Percentiles rank a stretch among this genome's conserved stretches.
phyloP scores from a whole-genome alignment of 1,140 invertebrate species.

The Chymomyza costata region DNA sequence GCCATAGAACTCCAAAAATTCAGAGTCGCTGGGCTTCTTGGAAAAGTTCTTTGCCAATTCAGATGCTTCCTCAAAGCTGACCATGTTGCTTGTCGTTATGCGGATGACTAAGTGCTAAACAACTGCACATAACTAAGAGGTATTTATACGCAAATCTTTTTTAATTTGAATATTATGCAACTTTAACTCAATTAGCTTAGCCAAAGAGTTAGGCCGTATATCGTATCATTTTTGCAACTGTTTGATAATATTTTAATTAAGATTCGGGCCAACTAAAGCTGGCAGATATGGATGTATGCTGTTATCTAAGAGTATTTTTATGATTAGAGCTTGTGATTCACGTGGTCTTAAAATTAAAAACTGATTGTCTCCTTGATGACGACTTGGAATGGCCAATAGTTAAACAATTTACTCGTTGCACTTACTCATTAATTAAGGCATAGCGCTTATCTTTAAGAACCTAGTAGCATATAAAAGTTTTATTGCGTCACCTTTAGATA shows the following conservation, averaged over 20 bases:
- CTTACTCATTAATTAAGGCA: slow-evolving; percentile 17
- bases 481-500: slow-evolving; percentile 9
- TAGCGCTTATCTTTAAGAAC: slow-evolving; percentile 6
- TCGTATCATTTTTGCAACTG: no score
- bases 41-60: slow-evolving; percentile 87
- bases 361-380: slow-evolving; percentile 3
- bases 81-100: slow-evolving; percentile 34
- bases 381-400: background rate
- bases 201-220: no score
- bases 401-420: no score
- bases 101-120: slow-evolving; percentile 12
- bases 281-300: slow-evolving; percentile 27
- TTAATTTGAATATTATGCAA: slow-evolving; percentile 16
- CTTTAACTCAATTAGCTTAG: slow-evolving; percentile 23
- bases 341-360: slow-evolving; percentile 1
- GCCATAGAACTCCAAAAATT: slow-evolving; percentile 90
- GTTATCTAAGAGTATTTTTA: slow-evolving; percentile 15
- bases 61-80: slow-evolving; percentile 68
- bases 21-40: slow-evolving; percentile 85
- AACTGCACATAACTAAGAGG: background rate
- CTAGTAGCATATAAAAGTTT: slow-evolving; percentile 19
- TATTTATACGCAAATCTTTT: slow-evolving; percentile 28
- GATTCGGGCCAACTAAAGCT: slow-evolving; percentile 16
- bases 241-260: slow-evolving; percentile 30
- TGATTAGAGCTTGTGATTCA: slow-evolving; percentile 15